A percentile compares a stretch with the other conserved stretches of the same genome.
phyloP scores from a whole-genome alignment of 2,113 vertebrate species.

The Seriola dumerili region DNA sequence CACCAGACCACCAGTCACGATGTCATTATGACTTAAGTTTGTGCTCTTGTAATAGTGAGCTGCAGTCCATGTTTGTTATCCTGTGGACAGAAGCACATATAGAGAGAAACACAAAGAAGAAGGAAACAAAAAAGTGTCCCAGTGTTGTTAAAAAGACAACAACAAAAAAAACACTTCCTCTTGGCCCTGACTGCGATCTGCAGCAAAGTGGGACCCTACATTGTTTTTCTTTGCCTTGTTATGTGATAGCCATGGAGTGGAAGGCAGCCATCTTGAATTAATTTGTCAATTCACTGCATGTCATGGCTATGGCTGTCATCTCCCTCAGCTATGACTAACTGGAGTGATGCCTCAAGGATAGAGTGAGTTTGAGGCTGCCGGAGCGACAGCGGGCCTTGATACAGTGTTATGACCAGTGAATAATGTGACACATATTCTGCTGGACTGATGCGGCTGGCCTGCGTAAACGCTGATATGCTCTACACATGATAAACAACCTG shows the following conservation, averaged over 20 bases:
- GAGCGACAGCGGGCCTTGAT: conserved; percentile 12
- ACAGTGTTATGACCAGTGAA: conserved; percentile 43
- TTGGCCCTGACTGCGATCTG: not conserved
- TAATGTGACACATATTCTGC: conserved; percentile 53
- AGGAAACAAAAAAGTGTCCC: not conserved
- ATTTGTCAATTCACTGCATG: conserved; percentile 56
- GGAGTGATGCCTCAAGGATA: conserved; percentile 22
- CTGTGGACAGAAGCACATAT: not conserved
- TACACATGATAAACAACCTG: conserved; percentile 62
- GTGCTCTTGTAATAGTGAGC: not conserved
- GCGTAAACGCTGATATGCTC: conserved; percentile 43
- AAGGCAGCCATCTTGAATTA: conserved; percentile 71
- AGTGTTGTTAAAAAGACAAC: not conserved
- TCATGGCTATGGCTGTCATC: conserved; percentile 46
- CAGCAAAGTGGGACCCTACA: not conserved
- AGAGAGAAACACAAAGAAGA: not conserved
- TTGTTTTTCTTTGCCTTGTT: conserved; percentile 5
- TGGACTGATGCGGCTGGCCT: conserved; percentile 34
- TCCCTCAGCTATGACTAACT: conserved; percentile 47
- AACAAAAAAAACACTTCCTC: not conserved
- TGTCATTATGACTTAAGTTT: not conserved
- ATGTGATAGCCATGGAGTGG: not conserved
- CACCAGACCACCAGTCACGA: conserved; percentile 3
- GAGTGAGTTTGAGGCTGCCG: conserved; percentile 14
- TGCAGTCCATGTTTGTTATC: not conserved